phyloP scores from a whole-genome alignment of 2,797 vertebrate genomes.

The Zalophus californianus region DNA sequence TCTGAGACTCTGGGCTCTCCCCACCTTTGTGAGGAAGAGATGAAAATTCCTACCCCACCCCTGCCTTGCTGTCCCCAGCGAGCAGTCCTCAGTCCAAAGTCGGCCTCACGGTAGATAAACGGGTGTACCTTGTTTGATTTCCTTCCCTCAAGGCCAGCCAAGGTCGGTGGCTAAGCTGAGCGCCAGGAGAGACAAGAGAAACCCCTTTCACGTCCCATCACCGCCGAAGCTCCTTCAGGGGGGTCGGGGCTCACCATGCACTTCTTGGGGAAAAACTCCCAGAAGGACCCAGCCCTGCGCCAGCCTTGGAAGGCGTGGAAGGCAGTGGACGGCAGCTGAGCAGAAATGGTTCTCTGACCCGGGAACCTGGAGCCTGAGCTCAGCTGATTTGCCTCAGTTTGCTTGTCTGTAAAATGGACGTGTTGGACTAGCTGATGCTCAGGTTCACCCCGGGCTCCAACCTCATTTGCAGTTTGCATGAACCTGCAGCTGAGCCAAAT shows the following conservation, averaged over 20 bases:
- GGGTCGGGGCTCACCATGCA: rapidly evolving
- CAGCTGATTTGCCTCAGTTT: not conserved
- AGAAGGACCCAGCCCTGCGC: rapidly evolving
- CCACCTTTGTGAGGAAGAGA: not conserved
- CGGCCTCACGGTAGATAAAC: not conserved
- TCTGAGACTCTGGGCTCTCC: not conserved
- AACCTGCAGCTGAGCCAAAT: not conserved
- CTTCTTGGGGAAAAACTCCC: rapidly evolving
- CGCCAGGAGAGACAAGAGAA: not conserved
- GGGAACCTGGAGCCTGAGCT: rapidly evolving
- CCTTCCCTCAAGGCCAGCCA: too few species aligned
- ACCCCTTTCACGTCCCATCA: rapidly evolving
- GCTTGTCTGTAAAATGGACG: not conserved
- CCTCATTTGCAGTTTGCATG: not conserved
- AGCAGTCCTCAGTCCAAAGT: not conserved
- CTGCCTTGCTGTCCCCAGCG: rapidly evolving
- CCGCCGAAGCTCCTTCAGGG: not conserved
- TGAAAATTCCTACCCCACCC: not conserved
- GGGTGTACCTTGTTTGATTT: not conserved
- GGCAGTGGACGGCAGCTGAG: not conserved
- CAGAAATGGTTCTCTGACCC: not conserved
- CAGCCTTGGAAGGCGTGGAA: not conserved
- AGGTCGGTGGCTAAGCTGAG: not conserved
- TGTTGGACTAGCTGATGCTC: not conserved
- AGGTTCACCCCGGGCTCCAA: rapidly evolving